These are phyloP conservation scores for Bambusicola thoracicus DNA, from an alignment of 2,113 vertebrate species.

Conservation along the genomic window DNA sequence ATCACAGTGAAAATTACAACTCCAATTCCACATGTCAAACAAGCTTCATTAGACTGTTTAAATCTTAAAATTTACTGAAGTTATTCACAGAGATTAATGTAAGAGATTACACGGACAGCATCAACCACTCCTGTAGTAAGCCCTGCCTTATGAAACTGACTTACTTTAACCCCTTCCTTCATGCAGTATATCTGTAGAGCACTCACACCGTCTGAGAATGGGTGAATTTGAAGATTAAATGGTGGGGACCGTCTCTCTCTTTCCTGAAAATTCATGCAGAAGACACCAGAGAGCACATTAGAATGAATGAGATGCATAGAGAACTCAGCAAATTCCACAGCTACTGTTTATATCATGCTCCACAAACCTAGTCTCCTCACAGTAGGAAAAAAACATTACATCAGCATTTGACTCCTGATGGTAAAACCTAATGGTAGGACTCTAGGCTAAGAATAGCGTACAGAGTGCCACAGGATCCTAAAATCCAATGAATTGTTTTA, in stretches of 20 bases:
- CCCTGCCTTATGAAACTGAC: background rate
- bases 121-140: background rate
- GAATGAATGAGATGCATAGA: background rate
- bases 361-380: background rate
- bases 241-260: conserved; percentile 95
- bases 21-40: background rate
- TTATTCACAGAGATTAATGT: background rate
- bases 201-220: conserved; percentile 96
- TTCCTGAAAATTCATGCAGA: conserved; percentile 81
- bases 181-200: conserved; percentile 99
- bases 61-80: background rate
- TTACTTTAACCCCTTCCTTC: conserved; percentile 98
- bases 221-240: conserved; percentile 96
- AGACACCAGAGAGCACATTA: conserved; percentile 5
- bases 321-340: conserved; percentile 6
- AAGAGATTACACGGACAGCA: background rate
- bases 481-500: background rate
- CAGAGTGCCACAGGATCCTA: background rate
- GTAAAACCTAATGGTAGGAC: background rate
- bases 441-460: background rate
- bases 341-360: background rate
- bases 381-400: background rate
- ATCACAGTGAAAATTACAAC: background rate
- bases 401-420: background rate
- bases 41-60: background rate